These are phyloP conservation scores for Hyles vespertilio DNA, from an alignment of 1,140 invertebrate species.

Conservation along the genomic window DNA sequence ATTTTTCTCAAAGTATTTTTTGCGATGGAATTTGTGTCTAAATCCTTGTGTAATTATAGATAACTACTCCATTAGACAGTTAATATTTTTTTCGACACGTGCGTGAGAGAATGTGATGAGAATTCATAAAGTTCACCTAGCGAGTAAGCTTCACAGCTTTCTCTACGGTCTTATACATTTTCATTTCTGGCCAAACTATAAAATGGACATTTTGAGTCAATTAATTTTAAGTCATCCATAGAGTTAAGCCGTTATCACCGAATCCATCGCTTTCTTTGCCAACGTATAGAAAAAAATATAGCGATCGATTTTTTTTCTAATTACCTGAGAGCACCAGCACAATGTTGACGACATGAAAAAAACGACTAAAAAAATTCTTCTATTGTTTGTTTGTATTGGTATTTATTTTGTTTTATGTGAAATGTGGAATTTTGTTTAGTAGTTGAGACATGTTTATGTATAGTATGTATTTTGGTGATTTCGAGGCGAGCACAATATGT, in stretches of 20 bases:
- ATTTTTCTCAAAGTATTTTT: constrained; percentile 30
- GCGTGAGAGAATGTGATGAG: constrained; percentile 35
- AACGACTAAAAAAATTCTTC: constrained; percentile 30
- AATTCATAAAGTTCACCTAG: constrained; percentile 62
- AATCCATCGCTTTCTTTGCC: constrained; percentile 59
- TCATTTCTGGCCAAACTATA: constrained; percentile 50
- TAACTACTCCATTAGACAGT: constrained; percentile 46
- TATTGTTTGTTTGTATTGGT: constrained; percentile 44
- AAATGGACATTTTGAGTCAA: constrained; percentile 62
- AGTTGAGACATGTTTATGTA: constrained; percentile 38
- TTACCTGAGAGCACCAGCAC: constrained; percentile 59
- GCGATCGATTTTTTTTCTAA: constrained; percentile 34
- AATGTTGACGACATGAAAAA: constrained; percentile 52
- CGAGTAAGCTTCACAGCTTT: constrained; percentile 41
- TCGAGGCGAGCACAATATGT: constrained; percentile 61
- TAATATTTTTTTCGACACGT: constrained; percentile 4
- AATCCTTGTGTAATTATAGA: constrained; percentile 49
- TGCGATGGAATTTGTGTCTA: constrained; percentile 25
- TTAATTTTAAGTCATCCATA: constrained; percentile 74
- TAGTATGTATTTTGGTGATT: constrained; percentile 48
- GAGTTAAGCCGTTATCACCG: constrained; percentile 44
- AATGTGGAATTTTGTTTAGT: constrained; percentile 52
- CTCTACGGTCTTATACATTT: constrained; percentile 20
- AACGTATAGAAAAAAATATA: constrained; percentile 42
- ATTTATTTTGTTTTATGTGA: constrained; percentile 39